Percentiles rank a stretch among this genome's conserved stretches.
phyloP scores from a whole-genome alignment of 1,140 invertebrate genomes.

The Hypothenemus hampei region DNA sequence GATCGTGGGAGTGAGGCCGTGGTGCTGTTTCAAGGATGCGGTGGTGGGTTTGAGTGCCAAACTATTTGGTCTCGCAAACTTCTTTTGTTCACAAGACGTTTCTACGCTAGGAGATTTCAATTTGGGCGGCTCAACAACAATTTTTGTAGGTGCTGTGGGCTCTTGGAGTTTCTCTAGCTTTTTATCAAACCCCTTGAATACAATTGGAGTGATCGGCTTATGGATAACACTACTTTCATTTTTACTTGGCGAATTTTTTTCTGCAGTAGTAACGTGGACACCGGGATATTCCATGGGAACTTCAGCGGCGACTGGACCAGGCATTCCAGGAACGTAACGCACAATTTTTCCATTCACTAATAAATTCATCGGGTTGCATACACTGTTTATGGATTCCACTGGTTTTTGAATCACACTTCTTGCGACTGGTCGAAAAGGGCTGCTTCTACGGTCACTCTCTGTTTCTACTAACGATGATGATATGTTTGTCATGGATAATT shows the following conservation, averaged over 20 bases:
- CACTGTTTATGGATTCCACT: slow-evolving; percentile 27
- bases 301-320: slow-evolving; percentile 60
- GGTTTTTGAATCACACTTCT: slow-evolving; percentile 1
- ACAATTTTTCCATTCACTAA: slow-evolving; percentile 59
- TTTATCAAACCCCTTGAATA: no score
- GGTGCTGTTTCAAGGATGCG: slow-evolving; percentile 70
- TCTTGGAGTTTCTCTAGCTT: no score
- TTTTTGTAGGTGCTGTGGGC: no score
- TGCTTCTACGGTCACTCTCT: slow-evolving; percentile 1
- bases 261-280: no score
- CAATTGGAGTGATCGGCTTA: no score
- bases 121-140: background rate
- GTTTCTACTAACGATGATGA: background rate
- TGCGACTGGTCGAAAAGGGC: background rate
- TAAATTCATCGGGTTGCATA: slow-evolving; percentile 64
- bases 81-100: slow-evolving; percentile 42
- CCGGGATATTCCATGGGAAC: no score
- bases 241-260: no score
- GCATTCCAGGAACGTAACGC: slow-evolving; percentile 70
- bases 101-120: background rate
- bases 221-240: no score
- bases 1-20: slow-evolving; percentile 69
- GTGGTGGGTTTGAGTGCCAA: slow-evolving; percentile 76
- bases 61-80: slow-evolving; percentile 74
- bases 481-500: background rate